Conservation (phyloP, 2,113 vertebrate species). For the Grammomys surdaster region DNA sequence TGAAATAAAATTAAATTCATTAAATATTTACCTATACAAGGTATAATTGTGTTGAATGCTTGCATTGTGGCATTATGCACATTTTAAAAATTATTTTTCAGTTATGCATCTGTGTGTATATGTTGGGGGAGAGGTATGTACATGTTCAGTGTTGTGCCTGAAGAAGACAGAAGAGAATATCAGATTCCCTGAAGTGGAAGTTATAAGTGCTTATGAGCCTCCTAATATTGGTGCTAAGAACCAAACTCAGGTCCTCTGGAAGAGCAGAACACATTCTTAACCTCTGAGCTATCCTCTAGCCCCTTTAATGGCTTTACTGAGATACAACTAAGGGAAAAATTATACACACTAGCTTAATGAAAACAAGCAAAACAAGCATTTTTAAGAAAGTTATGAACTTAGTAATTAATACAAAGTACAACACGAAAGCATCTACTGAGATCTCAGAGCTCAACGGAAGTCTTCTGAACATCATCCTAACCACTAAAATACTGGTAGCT, state of each 20-base stretch:
- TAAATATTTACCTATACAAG: slow-evolving; percentile 70
- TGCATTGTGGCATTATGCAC: not conserved
- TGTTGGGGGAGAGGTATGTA: not conserved
- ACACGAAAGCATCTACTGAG: slow-evolving; percentile 10
- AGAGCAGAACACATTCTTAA: not conserved
- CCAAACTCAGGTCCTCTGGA: not conserved
- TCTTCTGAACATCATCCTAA: not conserved
- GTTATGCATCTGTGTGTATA: not conserved
- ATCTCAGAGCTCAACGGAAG: not conserved
- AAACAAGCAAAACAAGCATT: not conserved
- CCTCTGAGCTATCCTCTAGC: not conserved
- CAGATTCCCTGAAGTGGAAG: not conserved
- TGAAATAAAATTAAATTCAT: slow-evolving; percentile 84
- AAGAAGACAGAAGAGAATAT: not conserved
- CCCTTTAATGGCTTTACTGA: slow-evolving; percentile 1
- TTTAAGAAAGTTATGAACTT: slow-evolving; percentile 49
- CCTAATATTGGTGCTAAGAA: not conserved
- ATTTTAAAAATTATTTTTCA: not conserved
- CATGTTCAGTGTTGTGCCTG: not conserved
- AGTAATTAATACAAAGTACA: slow-evolving; percentile 13
- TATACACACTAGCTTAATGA: not conserved
- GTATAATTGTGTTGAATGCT: slow-evolving; percentile 45
- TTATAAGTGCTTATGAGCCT: not conserved
- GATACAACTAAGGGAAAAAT: not conserved
- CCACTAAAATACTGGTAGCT: not conserved